These are phyloP conservation scores for Marasmarcha lunaedactyla DNA, from an alignment of 2,888 invertebrate species.

Conservation along the genomic window DNA sequence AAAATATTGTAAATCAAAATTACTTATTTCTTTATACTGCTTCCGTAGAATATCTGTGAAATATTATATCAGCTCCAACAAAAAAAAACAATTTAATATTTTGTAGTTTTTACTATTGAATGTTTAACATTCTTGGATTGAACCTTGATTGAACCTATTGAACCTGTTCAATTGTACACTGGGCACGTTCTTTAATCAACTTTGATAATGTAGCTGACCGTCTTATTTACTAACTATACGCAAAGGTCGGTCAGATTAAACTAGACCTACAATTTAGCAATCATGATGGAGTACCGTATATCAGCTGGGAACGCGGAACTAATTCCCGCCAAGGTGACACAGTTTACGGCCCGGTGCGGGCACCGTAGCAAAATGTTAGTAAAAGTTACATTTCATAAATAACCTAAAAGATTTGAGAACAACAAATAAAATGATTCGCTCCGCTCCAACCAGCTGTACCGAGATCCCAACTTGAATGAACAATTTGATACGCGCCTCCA, in stretches of 20 bases:
- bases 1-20: too few species aligned
- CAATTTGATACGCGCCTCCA: slow-evolving; percentile 68
- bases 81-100: too few species aligned
- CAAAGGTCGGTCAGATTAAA: slow-evolving; percentile 8
- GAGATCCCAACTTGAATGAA: slow-evolving; percentile 54
- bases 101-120: too few species aligned
- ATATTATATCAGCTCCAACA: too few species aligned
- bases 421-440: slow-evolving; percentile 63
- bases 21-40: too few species aligned
- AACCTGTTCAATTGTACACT: too few species aligned
- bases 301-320: slow-evolving; percentile 46
- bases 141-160: too few species aligned
- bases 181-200: neutral
- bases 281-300: slow-evolving; percentile 28
- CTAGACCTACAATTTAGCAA: slow-evolving; percentile 23
- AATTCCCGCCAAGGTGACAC: slow-evolving; percentile 63
- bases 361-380: slow-evolving; percentile 33
- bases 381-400: slow-evolving; percentile 53
- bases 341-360: slow-evolving; percentile 36
- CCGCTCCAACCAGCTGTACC: slow-evolving; percentile 61
- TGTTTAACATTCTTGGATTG: too few species aligned
- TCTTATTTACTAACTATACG: neutral
- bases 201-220: neutral
- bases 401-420: slow-evolving; percentile 54
- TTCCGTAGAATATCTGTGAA: too few species aligned